Evolutionary conservation across 2,888 invertebrate genomes (phyloP), one percentile per base, ranked within the genome.

Genomic region (Orthonychiurus folsomi): DNA sequence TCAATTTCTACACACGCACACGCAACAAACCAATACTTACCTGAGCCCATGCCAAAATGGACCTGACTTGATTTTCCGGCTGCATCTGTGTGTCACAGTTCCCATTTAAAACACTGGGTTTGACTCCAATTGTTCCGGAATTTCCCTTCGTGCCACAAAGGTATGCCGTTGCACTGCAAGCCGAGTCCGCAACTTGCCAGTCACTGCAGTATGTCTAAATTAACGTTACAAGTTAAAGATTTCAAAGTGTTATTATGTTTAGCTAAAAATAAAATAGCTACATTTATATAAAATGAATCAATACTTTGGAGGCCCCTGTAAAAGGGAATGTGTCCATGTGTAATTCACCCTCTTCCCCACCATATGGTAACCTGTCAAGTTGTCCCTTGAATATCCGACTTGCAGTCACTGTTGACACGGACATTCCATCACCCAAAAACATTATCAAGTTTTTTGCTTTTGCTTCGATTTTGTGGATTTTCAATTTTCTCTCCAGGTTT

Each of bases 91-190:
- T 66, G 1, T 47, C 24, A 52, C 72, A 71, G 59, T 71, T 37
- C 9, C 60, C 27, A 12, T 52, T 23, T n/a, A 20, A 28, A 0
- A 87, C 87, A 0, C 81, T 80, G 0, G 82, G 86, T 21, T 84
- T 85, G 0, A 91, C 82, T 0, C 91, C 90, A n/a, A 89, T 80
- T 0, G 88, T 88, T 1, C 85, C 86, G 66, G 82, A 80, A 75
- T 88, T 89, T 1, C 83, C 85, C 77, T 91, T 91, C 0, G 88
- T 85, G 0, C 91, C 91, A 21, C 84, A 80, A 50, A 89, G 77
- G 74, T 87, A 88, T 0, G 90, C 89, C 0, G 90, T 91, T 0
- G 88, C 86, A 1, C 61, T 60, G 20, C 69, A 70, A 0, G 73
- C 70, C 9, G 69, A 69, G 27, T 70, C 70, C 9, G 67, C 69